Evolutionary conservation across 2,888 invertebrate species (phyloP).

Genomic region (Scaptomyza flava): DNA sequence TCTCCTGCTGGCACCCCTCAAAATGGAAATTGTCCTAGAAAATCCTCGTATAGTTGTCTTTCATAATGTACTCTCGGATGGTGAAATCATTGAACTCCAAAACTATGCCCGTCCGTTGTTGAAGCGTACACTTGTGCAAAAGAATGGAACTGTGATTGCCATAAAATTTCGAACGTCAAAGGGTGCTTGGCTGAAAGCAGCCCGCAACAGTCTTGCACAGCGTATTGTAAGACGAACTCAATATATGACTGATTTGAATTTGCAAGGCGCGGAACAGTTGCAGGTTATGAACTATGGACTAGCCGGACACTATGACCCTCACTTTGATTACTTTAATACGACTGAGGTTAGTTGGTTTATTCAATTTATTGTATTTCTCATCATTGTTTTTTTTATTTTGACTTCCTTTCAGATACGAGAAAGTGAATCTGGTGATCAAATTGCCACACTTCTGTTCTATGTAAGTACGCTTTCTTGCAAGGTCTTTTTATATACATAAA

Average conservation of each 20-base stretch:
- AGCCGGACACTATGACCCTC: conserved; percentile 76
- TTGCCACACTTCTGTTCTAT: conserved; percentile 97
- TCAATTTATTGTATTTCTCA: not conserved
- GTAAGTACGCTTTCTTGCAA: conserved; percentile 85
- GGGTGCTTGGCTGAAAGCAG: conserved; percentile 68
- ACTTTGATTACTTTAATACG: conserved; percentile 74
- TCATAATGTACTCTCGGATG: conserved; percentile 70
- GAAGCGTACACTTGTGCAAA: conserved; percentile 59
- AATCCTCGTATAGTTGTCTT: conserved; percentile 74
- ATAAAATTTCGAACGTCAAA: conserved; percentile 68
- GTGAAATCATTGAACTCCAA: conserved; percentile 69
- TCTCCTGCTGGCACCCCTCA: conserved; percentile 75
- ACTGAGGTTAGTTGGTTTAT: conserved; percentile 46
- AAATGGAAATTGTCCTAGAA: conserved; percentile 69
- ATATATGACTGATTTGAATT: conserved; percentile 76
- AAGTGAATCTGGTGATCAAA: conserved; percentile 90
- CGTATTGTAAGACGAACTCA: conserved; percentile 64
- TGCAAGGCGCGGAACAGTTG: conserved; percentile 61
- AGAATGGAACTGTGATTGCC: conserved; percentile 15
- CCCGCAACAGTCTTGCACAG: conserved; percentile 37
- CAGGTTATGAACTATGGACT: conserved; percentile 81
- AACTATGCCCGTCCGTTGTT: conserved; percentile 58
- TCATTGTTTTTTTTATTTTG: not conserved
- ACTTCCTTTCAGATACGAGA: not conserved
- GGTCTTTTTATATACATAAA: too few relatives aligned